Base-by-base conservation (phyloP, 2,113 vertebrate genomes). In the Cairina moschata region DNA sequence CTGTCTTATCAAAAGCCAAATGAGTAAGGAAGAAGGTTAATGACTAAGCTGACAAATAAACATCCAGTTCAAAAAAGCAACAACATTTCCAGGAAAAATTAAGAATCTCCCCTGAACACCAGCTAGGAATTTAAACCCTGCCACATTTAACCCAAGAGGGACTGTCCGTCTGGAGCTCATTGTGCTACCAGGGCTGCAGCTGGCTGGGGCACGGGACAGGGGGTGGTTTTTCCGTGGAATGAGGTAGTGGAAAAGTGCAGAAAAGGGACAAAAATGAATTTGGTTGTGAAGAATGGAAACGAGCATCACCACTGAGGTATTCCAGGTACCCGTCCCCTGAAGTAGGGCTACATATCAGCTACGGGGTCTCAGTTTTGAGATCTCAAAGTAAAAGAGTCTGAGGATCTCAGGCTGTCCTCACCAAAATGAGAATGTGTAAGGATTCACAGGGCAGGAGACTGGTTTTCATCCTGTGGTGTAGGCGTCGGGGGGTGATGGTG, bases 41-140 rank as follows among this genome's bases (percentile, higher is more conserved):
- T 87, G 67, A 93, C 91, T 93, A 92, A 92, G 89, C 22, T 85
- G 86, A 87, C 86, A 93, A 95, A 95, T 86, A 97, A 94, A 93
- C 91, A 93, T 87, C 82, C 86, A 62, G 81, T 91, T 96, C 77
- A 95, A 91, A 95, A 90, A 40, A 78, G 66, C 74, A 73, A 75
- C 56, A 73, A 62, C 46, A 23, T 82, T 95, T 95, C 89, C 16
- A 3, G 78, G 77, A 85, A 92, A 87, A 92, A 68, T n/a, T 58
- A 84, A 91, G 86, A 60, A 73, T 62, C 66, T 95, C 58, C 84
- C 59, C 66, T 87, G 83, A 72, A 87, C 91, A 78, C 15, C 3
- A 1, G 31, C 75, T 68, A 65, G 62, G 66, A 91, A 89, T 48
- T 31, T 78, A 58, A 91, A 85, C 32, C 79, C 55, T 66, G 50